These are phyloP conservation scores for Epinephelus lanceolatus DNA, from an alignment of 2,113 vertebrate genomes.

Conservation along the genomic window DNA sequence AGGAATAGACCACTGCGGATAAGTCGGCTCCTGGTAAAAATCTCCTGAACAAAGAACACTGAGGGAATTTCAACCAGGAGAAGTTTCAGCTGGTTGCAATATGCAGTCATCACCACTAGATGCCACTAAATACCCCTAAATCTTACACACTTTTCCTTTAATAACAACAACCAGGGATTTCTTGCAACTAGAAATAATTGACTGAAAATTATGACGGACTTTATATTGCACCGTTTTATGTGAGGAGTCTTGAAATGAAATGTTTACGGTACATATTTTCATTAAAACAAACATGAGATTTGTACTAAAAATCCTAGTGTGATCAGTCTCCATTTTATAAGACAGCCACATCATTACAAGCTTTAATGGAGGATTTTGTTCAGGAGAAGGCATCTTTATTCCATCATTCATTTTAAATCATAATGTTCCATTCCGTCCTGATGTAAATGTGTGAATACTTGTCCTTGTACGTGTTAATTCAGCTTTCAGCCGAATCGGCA, in stretches of 20 bases:
- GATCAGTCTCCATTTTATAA: neutral
- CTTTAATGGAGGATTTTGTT: neutral
- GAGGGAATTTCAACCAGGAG: too few relatives aligned
- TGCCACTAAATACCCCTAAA: too few relatives aligned
- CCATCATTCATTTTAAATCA: neutral
- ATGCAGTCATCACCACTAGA: too few relatives aligned
- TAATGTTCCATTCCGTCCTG: neutral
- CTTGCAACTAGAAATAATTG: neutral
- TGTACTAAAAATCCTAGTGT: neutral
- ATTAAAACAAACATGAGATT: conserved; percentile 35
- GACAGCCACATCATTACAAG: neutral
- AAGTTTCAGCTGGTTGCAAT: too few relatives aligned
- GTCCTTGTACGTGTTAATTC: conserved; percentile 1
- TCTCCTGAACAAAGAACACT: too few relatives aligned
- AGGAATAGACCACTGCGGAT: too few relatives aligned
- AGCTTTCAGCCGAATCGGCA: conserved; percentile 4
- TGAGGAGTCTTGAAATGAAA: conserved; percentile 14
- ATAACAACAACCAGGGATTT: neutral
- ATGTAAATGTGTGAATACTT: neutral
- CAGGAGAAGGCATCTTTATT: neutral
- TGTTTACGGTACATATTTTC: conserved; percentile 11
- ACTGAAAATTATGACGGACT: neutral
- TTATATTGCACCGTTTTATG: neutral
- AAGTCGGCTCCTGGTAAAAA: too few relatives aligned
- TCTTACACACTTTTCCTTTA: too few relatives aligned